phyloP scores from a whole-genome alignment of 2,888 invertebrate genomes.

The Apodemia mormo region DNA sequence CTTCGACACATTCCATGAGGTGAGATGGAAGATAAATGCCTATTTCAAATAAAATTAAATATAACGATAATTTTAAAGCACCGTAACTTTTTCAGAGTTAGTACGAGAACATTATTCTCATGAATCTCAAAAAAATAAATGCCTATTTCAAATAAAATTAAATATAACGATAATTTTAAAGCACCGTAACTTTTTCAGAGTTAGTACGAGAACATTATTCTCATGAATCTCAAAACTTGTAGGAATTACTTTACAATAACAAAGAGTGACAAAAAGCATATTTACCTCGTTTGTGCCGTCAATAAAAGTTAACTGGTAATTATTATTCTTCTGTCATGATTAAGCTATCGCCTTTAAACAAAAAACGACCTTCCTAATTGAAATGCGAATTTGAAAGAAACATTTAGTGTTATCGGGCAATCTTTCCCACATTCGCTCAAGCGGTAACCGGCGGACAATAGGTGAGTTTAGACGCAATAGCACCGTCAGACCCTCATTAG shows the following conservation, averaged over 20 bases:
- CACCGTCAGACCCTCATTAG: conserved; percentile 1
- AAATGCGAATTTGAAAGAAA: conserved; percentile 15
- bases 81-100: no score
- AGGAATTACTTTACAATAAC: neutral
- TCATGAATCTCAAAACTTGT: no score
- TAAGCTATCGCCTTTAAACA: conserved; percentile 5
- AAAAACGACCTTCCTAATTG: conserved; percentile 16
- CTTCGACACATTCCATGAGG: no score
- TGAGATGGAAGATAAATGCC: no score
- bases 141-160: no score
- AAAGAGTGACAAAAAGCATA: neutral
- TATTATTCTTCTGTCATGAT: neutral
- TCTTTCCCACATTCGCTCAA: conserved; percentile 8
- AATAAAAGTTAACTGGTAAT: neutral
- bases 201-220: no score
- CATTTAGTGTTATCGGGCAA: neutral
- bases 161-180: no score
- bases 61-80: no score
- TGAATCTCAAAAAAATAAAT: no score
- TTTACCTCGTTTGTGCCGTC: neutral
- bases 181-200: no score
- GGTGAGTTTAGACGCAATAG: conserved; percentile 1
- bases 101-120: no score
- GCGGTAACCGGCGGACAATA: neutral
- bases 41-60: no score